Percentiles rank a stretch among this genome's conserved stretches.
These are phyloP conservation scores for Myzus persicae DNA, from an alignment of 1,140 invertebrate genomes.

Conservation along the genomic window DNA sequence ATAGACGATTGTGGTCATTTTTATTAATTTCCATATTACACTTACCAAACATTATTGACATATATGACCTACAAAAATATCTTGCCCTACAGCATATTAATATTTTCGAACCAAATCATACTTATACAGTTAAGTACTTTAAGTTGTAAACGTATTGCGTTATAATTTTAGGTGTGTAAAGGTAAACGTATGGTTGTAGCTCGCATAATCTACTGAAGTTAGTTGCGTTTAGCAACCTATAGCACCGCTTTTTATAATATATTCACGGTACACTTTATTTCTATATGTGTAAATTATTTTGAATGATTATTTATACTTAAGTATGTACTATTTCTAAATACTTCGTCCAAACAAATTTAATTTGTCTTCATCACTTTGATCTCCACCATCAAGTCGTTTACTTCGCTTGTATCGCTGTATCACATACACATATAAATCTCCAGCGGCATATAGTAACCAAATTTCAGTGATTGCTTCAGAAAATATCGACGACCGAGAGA, in stretches of 20 bases:
- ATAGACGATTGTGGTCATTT: background rate
- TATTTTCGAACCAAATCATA: background rate
- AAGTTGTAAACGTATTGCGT: too few species aligned
- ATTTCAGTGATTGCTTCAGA: conserved; percentile 39
- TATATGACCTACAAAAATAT: background rate
- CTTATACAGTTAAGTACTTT: too few species aligned
- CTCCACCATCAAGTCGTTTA: background rate
- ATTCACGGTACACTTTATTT: background rate
- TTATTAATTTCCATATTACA: background rate
- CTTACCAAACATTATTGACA: background rate
- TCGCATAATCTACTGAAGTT: background rate
- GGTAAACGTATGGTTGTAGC: too few species aligned
- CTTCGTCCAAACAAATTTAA: background rate
- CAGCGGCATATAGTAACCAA: background rate
- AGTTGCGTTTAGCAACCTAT: background rate
- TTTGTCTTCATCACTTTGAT: background rate
- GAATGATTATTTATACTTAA: background rate
- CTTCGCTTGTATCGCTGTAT: background rate
- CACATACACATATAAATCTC: background rate
- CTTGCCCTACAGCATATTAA: background rate
- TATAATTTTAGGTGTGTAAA: too few species aligned
- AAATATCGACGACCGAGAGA: background rate
- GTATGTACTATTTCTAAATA: background rate
- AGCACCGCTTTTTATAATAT: background rate
- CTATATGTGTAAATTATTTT: background rate